Evolutionary conservation across 1,140 invertebrate species (phyloP).

Genomic region (Anadara kagoshimensis): DNA sequence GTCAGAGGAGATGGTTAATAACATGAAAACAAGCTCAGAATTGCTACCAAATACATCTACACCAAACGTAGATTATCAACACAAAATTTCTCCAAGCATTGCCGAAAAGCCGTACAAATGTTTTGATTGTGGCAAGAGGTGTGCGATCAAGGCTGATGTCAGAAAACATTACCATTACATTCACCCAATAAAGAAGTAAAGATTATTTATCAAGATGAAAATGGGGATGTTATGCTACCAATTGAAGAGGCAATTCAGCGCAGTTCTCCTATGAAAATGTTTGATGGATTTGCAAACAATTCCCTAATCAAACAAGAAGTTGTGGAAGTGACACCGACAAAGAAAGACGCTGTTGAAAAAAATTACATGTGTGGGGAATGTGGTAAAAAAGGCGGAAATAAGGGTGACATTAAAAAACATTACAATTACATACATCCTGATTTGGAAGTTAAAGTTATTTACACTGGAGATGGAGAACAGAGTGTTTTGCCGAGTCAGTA

Average conservation of each 20-base stretch:
- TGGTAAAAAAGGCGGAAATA: conserved; percentile 55
- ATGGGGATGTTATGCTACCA: conserved; percentile 3
- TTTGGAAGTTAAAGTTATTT: conserved; percentile 61
- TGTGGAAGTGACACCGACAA: conserved; percentile 22
- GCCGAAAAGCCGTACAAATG: conserved; percentile 51
- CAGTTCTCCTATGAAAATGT: not conserved
- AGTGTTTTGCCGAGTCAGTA: not conserved
- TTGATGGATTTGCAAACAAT: too few species aligned
- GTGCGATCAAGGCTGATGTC: conserved; percentile 51
- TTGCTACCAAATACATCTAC: not conserved
- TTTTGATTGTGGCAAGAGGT: conserved; percentile 55
- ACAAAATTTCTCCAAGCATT: not conserved
- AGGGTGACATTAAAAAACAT: conserved; percentile 66
- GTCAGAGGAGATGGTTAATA: not conserved
- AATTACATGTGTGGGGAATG: conserved; percentile 65
- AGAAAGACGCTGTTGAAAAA: conserved; percentile 22
- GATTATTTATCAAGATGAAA: conserved; percentile 41
- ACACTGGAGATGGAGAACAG: conserved; percentile 33
- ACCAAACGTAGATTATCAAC: not conserved
- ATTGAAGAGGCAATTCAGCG: conserved; percentile 3
- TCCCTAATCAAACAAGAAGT: not conserved
- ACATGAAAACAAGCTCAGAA: not conserved
- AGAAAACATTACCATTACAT: conserved; percentile 63
- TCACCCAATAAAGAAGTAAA: conserved; percentile 54
- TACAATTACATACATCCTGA: conserved; percentile 67